Base-by-base conservation (phyloP, 2,888 invertebrate species). In the Trichogramma evanescens region DNA sequence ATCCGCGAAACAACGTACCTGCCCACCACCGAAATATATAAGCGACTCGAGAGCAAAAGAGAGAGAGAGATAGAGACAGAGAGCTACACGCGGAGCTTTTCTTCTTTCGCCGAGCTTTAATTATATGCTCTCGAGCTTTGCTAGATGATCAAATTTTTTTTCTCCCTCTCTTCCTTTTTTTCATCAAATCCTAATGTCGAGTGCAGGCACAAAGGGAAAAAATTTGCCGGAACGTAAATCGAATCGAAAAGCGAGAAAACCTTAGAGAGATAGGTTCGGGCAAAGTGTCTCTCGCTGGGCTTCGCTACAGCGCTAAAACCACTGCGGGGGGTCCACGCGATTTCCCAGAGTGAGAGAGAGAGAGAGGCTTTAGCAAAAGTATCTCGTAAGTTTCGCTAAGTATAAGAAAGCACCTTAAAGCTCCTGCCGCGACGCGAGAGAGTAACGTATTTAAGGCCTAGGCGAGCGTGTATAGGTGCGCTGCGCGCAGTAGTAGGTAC, bases 1-100 rank as follows among this genome's bases (percentile, higher is more conserved):
- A 72, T 72, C 69, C 68, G 65, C 66, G 69, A 69, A 71, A 73
- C 72, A 72, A 73, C 26, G 70, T 69, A 68, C 68, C 69, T 68
- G 67, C 65, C 60, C 65, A 53, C 65, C 62, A 52, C 55, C 59
- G 26, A 26, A 26, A 26, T 26, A 26, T 26, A 26, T 26, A 26
- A 26, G 26, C 26, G 26, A 26, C 26, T 26, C 26, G 26, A 26
- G 26, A 26, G 26, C 26, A 26, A 26, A 26, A 26, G 26, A 26
- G 26, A 26, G 26, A 26, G 26, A 26, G 26, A 26, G 26, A 3
- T 26, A 26, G 26, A 26, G 26, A 26, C 26, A 26, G 26, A 26
- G 26, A 26, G 26, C 26, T 26, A 26, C 26, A 26, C 26, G 26
- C 26, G 26, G 26, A 26, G 26, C 26, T 26, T 26, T 26, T 26